Conservation (phyloP, 2,888 invertebrate species). For the Polyploca ridens region DNA sequence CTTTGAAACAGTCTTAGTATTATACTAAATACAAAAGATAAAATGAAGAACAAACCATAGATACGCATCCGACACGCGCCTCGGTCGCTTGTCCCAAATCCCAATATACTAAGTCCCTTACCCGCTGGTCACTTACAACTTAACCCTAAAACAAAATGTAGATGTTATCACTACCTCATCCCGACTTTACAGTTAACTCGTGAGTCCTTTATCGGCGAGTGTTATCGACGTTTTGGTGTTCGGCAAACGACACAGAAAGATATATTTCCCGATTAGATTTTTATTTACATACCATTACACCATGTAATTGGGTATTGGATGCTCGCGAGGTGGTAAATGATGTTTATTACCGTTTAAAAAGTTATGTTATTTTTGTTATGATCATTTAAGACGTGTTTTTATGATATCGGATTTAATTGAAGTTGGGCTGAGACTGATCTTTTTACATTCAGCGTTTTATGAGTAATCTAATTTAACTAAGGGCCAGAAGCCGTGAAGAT, state of each 20-base stretch:
- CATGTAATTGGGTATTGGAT: conserved; percentile 54
- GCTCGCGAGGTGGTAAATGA: conserved; percentile 30
- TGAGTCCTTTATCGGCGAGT: conserved; percentile 61
- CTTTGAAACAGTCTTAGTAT: no score
- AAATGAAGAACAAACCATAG: no score
- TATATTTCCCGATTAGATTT: conserved; percentile 42
- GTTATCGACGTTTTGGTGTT: conserved; percentile 50
- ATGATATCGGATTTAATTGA: no score
- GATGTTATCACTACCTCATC: conserved; percentile 55
- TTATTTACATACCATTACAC: conserved; percentile 60
- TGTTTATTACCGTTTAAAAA: conserved; percentile 15
- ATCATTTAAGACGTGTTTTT: not conserved
- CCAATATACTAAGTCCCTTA: no score
- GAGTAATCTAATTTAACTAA: no score
- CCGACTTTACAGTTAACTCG: conserved; percentile 50
- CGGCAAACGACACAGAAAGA: conserved; percentile 46
- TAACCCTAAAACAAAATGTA: conserved; percentile 41
- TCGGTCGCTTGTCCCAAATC: not conserved
- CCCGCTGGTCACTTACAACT: conserved; percentile 31
- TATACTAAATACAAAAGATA: no score
- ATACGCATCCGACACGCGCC: no score
- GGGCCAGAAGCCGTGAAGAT: no score
- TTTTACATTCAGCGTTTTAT: no score
- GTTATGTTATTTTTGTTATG: not conserved
- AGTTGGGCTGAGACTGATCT: no score